Evolutionary conservation across 2,888 invertebrate species (phyloP).

Genomic region (Pseudoips prasinana): DNA sequence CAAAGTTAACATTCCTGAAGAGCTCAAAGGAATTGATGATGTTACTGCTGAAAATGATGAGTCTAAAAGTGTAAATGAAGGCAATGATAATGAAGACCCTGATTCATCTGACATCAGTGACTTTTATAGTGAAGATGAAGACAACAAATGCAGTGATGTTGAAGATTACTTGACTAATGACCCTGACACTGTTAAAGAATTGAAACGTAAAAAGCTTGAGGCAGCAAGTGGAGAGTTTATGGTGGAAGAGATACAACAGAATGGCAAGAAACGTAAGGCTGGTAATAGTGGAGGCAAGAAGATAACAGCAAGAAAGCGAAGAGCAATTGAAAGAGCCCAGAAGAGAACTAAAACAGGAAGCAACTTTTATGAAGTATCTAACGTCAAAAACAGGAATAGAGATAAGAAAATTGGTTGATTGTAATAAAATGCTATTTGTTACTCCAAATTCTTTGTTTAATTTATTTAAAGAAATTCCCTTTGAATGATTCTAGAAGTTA

Average conservation of each 20-base stretch:
- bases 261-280: conserved; percentile 56
- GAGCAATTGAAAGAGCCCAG: conserved; percentile 87
- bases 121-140: conserved; percentile 86
- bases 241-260: conserved; percentile 75
- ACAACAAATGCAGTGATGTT: conserved; percentile 78
- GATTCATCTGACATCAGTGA: conserved; percentile 85
- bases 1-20: conserved; percentile 66
- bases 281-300: conserved; percentile 62
- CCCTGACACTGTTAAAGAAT: conserved; percentile 69
- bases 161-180: conserved; percentile 75
- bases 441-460: conserved; percentile 2
- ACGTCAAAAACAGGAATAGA: conserved; percentile 94
- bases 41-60: conserved; percentile 51
- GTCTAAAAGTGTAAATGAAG: conserved; percentile 40
- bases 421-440: conserved; percentile 9
- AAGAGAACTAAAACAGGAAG: conserved; percentile 92
- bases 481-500: too few relatives aligned
- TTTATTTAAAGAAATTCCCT: too few relatives aligned
- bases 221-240: conserved; percentile 80
- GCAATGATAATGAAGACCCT: conserved; percentile 52
- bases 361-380: conserved; percentile 93
- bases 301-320: conserved; percentile 88
- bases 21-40: conserved; percentile 70
- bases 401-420: conserved; percentile 81
- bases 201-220: conserved; percentile 68